A percentile compares a stretch with the other conserved stretches of the same genome.
Conservation (phyloP, 2,888 invertebrate species). For the Camponotus fellah region DNA sequence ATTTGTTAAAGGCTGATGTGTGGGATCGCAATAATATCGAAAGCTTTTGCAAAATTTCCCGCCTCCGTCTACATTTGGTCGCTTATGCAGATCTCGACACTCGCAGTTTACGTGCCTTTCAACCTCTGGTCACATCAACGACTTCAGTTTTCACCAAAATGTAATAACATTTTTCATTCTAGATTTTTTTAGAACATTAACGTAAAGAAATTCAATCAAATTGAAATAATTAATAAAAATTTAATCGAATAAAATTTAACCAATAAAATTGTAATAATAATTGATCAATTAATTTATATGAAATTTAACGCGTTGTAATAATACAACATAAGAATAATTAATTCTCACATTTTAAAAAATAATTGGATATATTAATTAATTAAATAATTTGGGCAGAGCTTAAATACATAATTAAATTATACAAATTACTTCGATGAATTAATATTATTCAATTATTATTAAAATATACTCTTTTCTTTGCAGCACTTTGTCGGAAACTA, state of each 20-base stretch:
- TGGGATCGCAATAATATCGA: slow-evolving; percentile 88
- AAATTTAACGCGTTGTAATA: background rate
- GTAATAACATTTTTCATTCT: slow-evolving; percentile 78
- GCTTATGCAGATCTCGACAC: slow-evolving; percentile 86
- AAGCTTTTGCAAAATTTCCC: slow-evolving; percentile 89
- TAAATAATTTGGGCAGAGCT: background rate
- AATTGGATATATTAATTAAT: background rate
- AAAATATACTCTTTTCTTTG: slow-evolving; percentile 62
- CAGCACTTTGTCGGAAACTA: slow-evolving; percentile 81
- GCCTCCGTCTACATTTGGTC: slow-evolving; percentile 88
- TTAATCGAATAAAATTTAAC: background rate
- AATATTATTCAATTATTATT: background rate
- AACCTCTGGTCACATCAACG: slow-evolving; percentile 86
- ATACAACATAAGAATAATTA: background rate
- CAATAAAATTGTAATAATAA: background rate
- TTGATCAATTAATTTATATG: background rate
- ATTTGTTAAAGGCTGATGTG: slow-evolving; percentile 75
- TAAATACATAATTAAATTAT: background rate
- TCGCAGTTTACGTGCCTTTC: slow-evolving; percentile 86
- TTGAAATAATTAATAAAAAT: background rate
- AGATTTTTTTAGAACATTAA: background rate
- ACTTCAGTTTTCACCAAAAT: slow-evolving; percentile 78
- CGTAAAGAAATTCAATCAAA: background rate
- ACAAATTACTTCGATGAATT: background rate
- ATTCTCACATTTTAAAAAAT: background rate